Percentiles rank a stretch among this genome's conserved stretches.
Conservation (phyloP, 2,797 vertebrate species). For the Peromyscus melanophrys region DNA sequence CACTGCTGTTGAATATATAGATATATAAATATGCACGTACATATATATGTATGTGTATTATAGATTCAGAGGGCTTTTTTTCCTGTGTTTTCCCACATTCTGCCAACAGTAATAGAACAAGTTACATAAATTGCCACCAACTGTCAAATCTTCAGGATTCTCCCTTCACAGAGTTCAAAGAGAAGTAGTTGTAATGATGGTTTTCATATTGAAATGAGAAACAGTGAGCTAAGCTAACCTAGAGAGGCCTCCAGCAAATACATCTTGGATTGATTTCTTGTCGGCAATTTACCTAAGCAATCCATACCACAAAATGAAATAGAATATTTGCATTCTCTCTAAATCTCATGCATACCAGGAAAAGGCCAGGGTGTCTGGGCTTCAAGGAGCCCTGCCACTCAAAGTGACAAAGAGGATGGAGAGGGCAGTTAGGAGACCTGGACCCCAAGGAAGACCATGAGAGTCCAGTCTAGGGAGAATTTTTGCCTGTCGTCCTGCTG, state of each 20-base stretch:
- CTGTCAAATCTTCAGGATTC: slow-evolving; percentile 53
- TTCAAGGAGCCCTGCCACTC: neutral
- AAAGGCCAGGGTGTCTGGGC: neutral
- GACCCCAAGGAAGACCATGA: rapidly evolving
- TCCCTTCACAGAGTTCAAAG: slow-evolving; percentile 45
- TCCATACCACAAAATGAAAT: neutral
- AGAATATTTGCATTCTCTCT: neutral
- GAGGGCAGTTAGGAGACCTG: neutral
- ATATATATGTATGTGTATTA: neutral
- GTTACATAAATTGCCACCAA: slow-evolving; percentile 63
- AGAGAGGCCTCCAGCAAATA: slow-evolving; percentile 10
- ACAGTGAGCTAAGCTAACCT: neutral
- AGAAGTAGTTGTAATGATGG: neutral
- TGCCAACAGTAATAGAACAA: slow-evolving; percentile 52
- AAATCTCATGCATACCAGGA: neutral
- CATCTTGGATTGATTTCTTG: neutral
- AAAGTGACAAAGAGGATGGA: rapidly evolving
- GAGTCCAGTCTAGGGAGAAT: rapidly evolving
- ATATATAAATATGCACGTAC: neutral
- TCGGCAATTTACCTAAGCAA: slow-evolving; percentile 19
- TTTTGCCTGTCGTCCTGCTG: neutral
- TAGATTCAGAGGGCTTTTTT: neutral
- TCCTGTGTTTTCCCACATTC: neutral
- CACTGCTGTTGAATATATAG: neutral
- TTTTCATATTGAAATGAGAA: slow-evolving; percentile 1